These are phyloP conservation scores for Peromyscus maniculatus DNA, from an alignment of 2,113 vertebrate species.

Conservation along the genomic window DNA sequence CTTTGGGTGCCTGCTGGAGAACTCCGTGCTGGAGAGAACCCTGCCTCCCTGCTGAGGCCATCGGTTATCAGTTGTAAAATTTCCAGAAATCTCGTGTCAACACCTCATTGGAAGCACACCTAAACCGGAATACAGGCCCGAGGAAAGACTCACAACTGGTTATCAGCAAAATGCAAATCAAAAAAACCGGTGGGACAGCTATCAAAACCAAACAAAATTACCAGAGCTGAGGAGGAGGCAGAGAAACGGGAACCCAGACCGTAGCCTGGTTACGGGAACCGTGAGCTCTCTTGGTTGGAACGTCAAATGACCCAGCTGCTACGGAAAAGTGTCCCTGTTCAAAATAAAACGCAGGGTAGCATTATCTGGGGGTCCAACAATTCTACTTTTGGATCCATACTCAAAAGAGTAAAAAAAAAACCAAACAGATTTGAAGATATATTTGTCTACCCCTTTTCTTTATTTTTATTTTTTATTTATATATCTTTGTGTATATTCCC, in stretches of 20 bases:
- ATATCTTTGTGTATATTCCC: neutral
- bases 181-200: neutral
- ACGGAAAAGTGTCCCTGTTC: neutral
- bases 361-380: neutral
- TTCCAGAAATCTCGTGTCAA: neutral
- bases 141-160: neutral
- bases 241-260: neutral
- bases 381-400: neutral
- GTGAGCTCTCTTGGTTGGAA: neutral
- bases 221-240: neutral
- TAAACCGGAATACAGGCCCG: neutral
- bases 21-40: neutral
- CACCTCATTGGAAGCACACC: neutral
- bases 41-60: neutral
- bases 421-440: neutral
- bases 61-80: neutral
- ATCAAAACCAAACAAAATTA: neutral
- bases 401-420: neutral
- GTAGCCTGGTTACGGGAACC: no score
- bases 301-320: neutral
- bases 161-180: conserved; percentile 34
- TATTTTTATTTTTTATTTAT: neutral
- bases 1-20: neutral
- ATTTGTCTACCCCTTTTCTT: neutral
- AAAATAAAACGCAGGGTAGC: neutral